These are phyloP conservation scores for Hydrozoanthus gracilis DNA, from an alignment of 92 coral and sea anemone genomes.

Conservation along the genomic window DNA sequence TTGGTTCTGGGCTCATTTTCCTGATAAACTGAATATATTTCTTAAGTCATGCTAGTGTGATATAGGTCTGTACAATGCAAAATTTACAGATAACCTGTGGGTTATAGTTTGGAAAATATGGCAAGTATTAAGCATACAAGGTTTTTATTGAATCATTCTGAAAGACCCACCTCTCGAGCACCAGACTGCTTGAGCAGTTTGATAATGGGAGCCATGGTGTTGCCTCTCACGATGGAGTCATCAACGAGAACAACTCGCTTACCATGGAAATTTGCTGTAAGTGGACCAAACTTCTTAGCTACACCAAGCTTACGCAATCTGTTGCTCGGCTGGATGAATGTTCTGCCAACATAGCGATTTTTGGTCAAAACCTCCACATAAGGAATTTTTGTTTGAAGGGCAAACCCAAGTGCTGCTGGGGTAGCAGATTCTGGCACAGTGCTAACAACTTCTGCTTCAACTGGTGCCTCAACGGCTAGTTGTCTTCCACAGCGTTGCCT, in stretches of 20 bases:
- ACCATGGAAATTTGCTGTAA: conserved; percentile 86
- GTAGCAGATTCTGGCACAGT: conserved; percentile 98
- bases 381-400: conserved; percentile 82
- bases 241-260: conserved; percentile 90
- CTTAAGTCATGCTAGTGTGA: no score
- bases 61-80: no score
- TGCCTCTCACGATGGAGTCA: conserved; percentile 97
- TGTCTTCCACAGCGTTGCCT: conserved; percentile 89
- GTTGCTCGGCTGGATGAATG: conserved; percentile 91
- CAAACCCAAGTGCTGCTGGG: conserved; percentile 93
- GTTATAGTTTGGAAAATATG: no score
- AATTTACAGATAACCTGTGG: no score
- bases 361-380: conserved; percentile 94
- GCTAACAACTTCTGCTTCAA: conserved; percentile 95
- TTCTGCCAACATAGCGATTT: conserved; percentile 98
- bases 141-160: no score
- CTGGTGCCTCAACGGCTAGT: conserved; percentile 90
- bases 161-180: conserved; percentile 78
- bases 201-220: conserved; percentile 92
- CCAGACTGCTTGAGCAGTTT: conserved; percentile 93
- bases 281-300: conserved; percentile 97
- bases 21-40: no score
- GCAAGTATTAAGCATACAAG: no score
- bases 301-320: conserved; percentile 93
- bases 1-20: no score